Evolutionary conservation across 1,140 invertebrate species (phyloP).

Genomic region (Papilio glaucus): DNA sequence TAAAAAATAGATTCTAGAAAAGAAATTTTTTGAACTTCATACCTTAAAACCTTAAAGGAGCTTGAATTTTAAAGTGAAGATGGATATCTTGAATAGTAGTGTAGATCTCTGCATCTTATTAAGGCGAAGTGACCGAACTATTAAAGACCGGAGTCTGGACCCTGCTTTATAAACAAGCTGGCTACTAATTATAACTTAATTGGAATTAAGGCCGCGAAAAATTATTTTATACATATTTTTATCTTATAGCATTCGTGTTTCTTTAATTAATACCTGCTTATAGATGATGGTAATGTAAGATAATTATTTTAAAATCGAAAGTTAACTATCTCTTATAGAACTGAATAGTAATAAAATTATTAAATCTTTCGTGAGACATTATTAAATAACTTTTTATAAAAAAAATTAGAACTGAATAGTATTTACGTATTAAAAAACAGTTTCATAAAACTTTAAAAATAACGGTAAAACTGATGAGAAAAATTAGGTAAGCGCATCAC

Average conservation of each 20-base stretch:
- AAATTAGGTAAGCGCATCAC: not conserved
- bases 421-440: too few species aligned
- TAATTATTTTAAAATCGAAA: too few species aligned
- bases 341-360: too few species aligned
- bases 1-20: too few species aligned
- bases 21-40: too few species aligned
- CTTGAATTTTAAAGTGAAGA: conserved; percentile 6
- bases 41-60: not conserved
- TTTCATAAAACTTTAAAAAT: not conserved
- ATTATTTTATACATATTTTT: not conserved
- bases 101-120: conserved; percentile 11
- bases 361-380: too few species aligned
- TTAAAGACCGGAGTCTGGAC: conserved; percentile 1
- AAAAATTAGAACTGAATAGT: too few species aligned
- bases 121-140: not conserved
- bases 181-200: not conserved
- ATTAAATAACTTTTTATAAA: too few species aligned
- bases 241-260: not conserved
- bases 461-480: not conserved
- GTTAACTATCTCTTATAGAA: too few species aligned
- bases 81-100: not conserved
- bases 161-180: conserved; percentile 18
- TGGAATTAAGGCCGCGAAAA: not conserved
- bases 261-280: too few species aligned
- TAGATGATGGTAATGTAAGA: too few species aligned